Conservation (phyloP, 2,888 invertebrate genomes). For the Lithosia quadra region DNA sequence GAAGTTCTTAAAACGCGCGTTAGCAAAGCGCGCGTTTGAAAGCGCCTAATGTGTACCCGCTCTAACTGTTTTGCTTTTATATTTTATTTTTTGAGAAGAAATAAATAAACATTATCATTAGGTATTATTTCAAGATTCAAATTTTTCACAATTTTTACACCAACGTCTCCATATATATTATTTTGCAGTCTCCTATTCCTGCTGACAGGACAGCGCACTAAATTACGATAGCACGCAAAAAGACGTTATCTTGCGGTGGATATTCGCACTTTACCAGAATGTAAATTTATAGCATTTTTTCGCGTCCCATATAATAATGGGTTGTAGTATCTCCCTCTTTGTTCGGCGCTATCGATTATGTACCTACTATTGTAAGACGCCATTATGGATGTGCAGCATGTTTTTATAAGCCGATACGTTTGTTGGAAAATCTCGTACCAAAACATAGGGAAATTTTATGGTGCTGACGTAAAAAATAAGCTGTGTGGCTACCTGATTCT, state of each 20-base stretch:
- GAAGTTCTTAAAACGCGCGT: too few species aligned
- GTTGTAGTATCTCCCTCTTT: slow-evolving; percentile 49
- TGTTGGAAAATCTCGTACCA: background rate
- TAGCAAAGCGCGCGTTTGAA: too few species aligned
- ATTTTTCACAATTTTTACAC: background rate
- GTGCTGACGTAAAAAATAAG: background rate
- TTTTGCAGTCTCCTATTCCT: slow-evolving; percentile 2
- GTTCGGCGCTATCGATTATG: slow-evolving; percentile 33
- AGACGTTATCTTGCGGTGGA: slow-evolving; percentile 64
- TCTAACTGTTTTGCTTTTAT: too few species aligned
- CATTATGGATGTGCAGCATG: background rate
- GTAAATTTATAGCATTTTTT: slow-evolving; percentile 66
- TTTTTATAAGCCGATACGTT: background rate
- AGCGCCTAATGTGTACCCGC: too few species aligned
- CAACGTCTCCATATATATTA: background rate
- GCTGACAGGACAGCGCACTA: slow-evolving; percentile 39
- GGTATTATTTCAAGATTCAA: background rate
- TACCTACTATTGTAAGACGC: slow-evolving; percentile 10
- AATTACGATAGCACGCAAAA: slow-evolving; percentile 58
- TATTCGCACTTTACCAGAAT: slow-evolving; percentile 64
- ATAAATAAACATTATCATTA: too few species aligned
- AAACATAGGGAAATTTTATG: background rate
- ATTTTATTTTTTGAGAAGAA: too few species aligned
- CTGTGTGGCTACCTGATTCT: background rate
- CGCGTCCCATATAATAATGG: slow-evolving; percentile 55